A percentile compares a stretch with the other conserved stretches of the same genome.
Evolutionary conservation across 2,113 vertebrate genomes (phyloP).

Genomic region (Corythaeola cristata): DNA sequence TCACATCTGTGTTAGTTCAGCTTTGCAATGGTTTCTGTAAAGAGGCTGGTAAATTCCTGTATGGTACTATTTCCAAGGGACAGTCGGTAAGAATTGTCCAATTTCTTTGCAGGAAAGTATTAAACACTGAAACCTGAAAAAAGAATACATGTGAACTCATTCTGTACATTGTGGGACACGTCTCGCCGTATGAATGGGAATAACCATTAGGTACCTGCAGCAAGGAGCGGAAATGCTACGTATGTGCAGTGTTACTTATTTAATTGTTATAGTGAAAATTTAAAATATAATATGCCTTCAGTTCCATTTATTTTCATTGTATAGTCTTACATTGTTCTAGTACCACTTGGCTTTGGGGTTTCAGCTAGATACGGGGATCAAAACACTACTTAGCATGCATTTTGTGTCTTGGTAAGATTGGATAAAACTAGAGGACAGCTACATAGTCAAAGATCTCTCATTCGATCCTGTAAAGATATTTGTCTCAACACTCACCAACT

Average conservation of each 20-base stretch:
- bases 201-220: background rate
- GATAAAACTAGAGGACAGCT: background rate
- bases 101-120: background rate
- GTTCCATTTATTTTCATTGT: background rate
- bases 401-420: background rate
- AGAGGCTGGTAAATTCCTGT: background rate
- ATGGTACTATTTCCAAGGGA: background rate
- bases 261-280: background rate
- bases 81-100: background rate
- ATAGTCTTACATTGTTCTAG: background rate
- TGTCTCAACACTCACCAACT: background rate
- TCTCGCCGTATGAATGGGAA: background rate
- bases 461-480: background rate
- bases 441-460: background rate
- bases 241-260: background rate
- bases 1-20: background rate
- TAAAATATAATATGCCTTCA: background rate
- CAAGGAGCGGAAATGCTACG: background rate
- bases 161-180: background rate
- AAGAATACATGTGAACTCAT: background rate
- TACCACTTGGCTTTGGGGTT: background rate
- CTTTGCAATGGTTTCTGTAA: background rate
- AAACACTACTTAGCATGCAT: rapidly evolving
- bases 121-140: background rate
- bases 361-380: rapidly evolving